These are phyloP conservation scores for Eustalomyia histrio DNA, from an alignment of 2,888 invertebrate genomes.

Conservation along the genomic window DNA sequence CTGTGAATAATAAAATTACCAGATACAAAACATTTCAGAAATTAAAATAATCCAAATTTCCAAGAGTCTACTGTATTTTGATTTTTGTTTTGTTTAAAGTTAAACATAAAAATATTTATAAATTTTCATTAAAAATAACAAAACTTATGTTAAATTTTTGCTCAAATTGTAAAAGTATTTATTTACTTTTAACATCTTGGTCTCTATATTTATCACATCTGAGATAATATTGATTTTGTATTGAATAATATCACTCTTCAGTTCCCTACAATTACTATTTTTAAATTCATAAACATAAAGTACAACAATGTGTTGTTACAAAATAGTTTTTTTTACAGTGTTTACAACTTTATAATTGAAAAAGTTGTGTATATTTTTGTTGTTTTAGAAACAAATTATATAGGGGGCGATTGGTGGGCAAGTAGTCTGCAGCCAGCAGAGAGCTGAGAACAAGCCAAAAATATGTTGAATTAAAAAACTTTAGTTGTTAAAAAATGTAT, in stretches of 20 bases:
- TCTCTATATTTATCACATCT: not conserved
- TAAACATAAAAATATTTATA: not conserved
- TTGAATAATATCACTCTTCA: not conserved
- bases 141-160: not conserved
- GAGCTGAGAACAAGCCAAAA: not conserved
- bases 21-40: too few relatives aligned
- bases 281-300: not conserved
- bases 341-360: slow-evolving; percentile 43
- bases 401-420: too few relatives aligned
- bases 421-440: not conserved
- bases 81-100: not conserved
- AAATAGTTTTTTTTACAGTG: slow-evolving; percentile 11
- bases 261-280: not conserved
- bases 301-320: slow-evolving; percentile 12
- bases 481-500: not conserved
- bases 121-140: not conserved
- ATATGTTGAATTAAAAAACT: not conserved
- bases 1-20: too few relatives aligned
- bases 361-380: slow-evolving; percentile 16
- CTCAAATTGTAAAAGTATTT: not conserved
- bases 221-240: not conserved
- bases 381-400: not conserved
- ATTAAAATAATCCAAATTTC: too few relatives aligned
- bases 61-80: too few relatives aligned
- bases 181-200: not conserved